Percentiles rank a stretch among this genome's conserved stretches.
These are phyloP conservation scores for Hemicordylus capensis DNA, from an alignment of 2,113 vertebrate species.

Conservation along the genomic window DNA sequence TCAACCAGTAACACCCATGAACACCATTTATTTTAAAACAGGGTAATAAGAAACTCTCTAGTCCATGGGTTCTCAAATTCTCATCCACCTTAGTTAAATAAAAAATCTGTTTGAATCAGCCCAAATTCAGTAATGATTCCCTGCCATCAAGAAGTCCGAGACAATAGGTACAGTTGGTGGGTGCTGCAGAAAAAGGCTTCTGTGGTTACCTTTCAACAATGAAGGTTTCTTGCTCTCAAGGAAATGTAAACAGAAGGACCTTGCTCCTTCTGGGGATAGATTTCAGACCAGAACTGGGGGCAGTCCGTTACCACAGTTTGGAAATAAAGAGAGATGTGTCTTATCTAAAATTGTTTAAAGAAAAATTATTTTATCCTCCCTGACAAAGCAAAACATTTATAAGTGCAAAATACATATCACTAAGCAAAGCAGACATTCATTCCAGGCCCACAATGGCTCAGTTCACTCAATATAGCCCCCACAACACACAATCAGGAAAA, in stretches of 20 bases:
- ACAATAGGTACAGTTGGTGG: neutral
- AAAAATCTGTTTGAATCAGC: neutral
- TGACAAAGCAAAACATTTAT: no score
- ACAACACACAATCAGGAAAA: no score
- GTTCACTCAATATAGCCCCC: no score
- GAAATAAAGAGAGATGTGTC: neutral
- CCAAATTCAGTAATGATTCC: neutral
- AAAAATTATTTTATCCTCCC: no score
- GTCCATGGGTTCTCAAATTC: neutral
- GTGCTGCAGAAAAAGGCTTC: neutral
- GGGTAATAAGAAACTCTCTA: neutral
- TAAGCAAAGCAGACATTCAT: no score
- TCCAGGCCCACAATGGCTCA: no score
- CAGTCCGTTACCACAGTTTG: neutral
- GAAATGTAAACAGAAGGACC: neutral
- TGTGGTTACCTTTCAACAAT: neutral
- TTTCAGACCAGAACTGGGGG: neutral
- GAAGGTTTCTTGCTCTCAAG: neutral
- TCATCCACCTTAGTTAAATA: neutral
- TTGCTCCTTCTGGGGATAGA: neutral
- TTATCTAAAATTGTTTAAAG: no score
- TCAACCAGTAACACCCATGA: neutral
- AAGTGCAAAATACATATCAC: no score
- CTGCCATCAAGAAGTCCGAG: neutral
- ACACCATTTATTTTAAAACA: neutral